Percentiles rank a stretch among this genome's conserved stretches.
Conservation (phyloP, 2,113 vertebrate genomes). For the Urocynchramus pylzowi region DNA sequence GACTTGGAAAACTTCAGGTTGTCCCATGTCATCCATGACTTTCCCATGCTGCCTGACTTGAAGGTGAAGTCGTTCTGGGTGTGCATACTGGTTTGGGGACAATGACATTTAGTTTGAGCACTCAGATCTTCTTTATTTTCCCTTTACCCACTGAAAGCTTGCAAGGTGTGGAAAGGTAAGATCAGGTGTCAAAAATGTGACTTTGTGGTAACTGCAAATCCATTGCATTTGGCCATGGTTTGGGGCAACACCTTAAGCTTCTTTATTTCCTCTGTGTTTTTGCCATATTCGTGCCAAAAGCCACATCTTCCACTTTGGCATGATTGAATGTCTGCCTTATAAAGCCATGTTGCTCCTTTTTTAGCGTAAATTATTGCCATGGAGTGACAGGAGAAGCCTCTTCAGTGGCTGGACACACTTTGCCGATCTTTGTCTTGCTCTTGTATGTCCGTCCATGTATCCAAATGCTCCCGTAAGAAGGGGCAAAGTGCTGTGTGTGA, state of each 20-base stretch:
- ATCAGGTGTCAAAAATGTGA: rapidly evolving
- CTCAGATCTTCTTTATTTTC: neutral
- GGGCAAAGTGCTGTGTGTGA: neutral
- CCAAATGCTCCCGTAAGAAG: rapidly evolving
- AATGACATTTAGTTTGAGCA: neutral
- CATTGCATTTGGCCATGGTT: rapidly evolving
- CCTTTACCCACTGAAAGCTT: neutral
- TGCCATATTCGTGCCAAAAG: neutral
- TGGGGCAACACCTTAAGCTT: neutral
- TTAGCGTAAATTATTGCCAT: neutral
- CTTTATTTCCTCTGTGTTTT: neutral
- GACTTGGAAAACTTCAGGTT: neutral
- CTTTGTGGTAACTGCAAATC: neutral
- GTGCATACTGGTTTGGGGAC: rapidly evolving
- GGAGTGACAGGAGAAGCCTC: neutral
- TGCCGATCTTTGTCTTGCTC: neutral
- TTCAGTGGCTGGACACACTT: neutral
- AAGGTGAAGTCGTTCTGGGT: neutral
- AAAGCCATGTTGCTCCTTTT: neutral
- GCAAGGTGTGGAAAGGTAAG: neutral
- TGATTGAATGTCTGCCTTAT: neutral
- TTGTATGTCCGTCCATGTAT: rapidly evolving
- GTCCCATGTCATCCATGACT: rapidly evolving
- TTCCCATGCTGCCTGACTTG: neutral
- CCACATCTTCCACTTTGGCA: neutral